A percentile compares a stretch with the other conserved stretches of the same genome.
These are phyloP conservation scores for Ctenoplectra terminalis DNA, from an alignment of 1,140 invertebrate genomes.

Conservation along the genomic window DNA sequence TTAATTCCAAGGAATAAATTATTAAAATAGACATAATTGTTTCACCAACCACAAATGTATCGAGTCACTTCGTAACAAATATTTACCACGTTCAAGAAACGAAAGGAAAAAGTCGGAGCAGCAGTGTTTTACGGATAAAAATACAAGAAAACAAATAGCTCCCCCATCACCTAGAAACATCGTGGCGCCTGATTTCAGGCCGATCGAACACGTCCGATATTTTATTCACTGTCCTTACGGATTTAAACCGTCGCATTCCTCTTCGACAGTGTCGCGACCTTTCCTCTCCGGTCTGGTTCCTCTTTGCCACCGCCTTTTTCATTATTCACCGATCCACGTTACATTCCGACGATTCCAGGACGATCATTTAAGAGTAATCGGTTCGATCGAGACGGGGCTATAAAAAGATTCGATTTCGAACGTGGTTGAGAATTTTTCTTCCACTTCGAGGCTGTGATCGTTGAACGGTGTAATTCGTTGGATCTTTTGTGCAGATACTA, in stretches of 20 bases:
- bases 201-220: slow-evolving; percentile 51
- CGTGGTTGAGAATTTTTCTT: neutral
- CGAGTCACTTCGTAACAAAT: neutral
- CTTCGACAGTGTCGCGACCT: neutral
- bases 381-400: neutral
- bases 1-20: too few species aligned
- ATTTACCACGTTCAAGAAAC: neutral
- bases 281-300: neutral
- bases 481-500: slow-evolving; percentile 83
- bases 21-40: too few species aligned
- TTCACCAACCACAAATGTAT: neutral
- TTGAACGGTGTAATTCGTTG: too few species aligned
- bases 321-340: slow-evolving; percentile 21
- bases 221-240: slow-evolving; percentile 46
- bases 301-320: neutral
- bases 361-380: neutral
- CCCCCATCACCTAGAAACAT: too few species aligned
- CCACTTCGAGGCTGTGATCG: too few species aligned
- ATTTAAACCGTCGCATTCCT: slow-evolving; percentile 38
- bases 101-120: too few species aligned
- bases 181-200: neutral
- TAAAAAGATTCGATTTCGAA: neutral
- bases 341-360: neutral
- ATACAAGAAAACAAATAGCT: neutral
- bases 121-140: neutral